Evolutionary conservation across 30 jellyfish, hydroid and myxozoan species (phyloP).

Genomic region (Aurelia sp.): DNA sequence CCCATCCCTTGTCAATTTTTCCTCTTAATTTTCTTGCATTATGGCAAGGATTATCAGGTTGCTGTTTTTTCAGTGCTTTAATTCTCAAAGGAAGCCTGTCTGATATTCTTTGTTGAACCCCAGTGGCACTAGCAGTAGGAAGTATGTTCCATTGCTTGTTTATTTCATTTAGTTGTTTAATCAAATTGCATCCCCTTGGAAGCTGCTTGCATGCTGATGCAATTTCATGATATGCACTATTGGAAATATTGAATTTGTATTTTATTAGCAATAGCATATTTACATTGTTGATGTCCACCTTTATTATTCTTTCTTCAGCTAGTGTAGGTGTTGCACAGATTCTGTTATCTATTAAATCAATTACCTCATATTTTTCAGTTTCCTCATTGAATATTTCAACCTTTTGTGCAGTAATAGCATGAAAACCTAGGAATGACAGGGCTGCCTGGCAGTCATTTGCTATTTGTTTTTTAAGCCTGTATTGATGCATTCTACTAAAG

Average conservation of each 20-base stretch:
- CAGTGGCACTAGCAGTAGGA: neutral
- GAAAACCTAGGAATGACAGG: conserved; percentile 5
- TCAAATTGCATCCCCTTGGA: conserved; percentile 4
- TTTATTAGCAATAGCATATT: conserved; percentile 20
- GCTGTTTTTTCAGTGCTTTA: neutral
- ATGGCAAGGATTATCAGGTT: neutral
- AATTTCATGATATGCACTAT: conserved; percentile 21
- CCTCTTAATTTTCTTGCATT: neutral
- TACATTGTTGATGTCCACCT: conserved; percentile 3
- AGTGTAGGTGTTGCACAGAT: neutral
- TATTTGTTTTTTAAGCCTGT: neutral
- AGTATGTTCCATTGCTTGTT: conserved; percentile 3
- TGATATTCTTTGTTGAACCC: conserved; percentile 24
- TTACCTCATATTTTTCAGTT: too few relatives aligned
- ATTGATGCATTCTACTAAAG: too few relatives aligned
- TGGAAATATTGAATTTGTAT: conserved; percentile 24
- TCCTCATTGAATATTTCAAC: neutral
- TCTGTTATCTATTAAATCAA: neutral
- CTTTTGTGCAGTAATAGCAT: neutral
- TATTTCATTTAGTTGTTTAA: neutral
- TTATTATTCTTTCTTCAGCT: neutral
- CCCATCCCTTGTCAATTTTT: conserved; percentile 43
- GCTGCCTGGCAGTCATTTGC: conserved; percentile 21
- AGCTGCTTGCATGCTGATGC: neutral
- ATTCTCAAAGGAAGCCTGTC: neutral